A percentile compares a stretch with the other conserved stretches of the same genome.
Conservation (phyloP, 2,113 vertebrate species). For the Sitta europaea region DNA sequence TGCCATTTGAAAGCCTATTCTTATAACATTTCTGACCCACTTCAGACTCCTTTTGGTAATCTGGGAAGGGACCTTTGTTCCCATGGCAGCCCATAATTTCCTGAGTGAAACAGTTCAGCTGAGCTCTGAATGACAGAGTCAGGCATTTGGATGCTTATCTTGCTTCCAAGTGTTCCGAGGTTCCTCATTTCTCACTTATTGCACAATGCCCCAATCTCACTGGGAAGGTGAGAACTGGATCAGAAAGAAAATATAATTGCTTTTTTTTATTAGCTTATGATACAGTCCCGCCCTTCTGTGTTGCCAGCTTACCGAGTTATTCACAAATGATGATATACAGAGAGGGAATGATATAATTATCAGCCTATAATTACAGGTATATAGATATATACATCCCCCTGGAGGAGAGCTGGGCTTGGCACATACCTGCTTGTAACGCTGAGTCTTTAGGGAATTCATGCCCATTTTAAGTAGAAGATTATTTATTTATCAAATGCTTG, state of each 20-base stretch:
- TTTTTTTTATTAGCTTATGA: slow-evolving; percentile 79
- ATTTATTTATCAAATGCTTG: slow-evolving; percentile 64
- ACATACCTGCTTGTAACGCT: slow-evolving; percentile 50
- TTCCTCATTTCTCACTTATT: slow-evolving; percentile 63
- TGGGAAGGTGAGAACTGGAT: slow-evolving; percentile 76
- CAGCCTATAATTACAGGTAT: slow-evolving; percentile 78
- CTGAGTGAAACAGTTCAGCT: slow-evolving; percentile 21
- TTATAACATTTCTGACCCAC: slow-evolving; percentile 43
- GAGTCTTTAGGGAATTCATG: slow-evolving; percentile 62
- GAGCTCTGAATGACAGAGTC: slow-evolving; percentile 39
- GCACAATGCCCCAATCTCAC: slow-evolving; percentile 71
- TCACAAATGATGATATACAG: slow-evolving; percentile 75
- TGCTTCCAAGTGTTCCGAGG: slow-evolving; percentile 43
- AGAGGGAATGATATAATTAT: slow-evolving; percentile 81
- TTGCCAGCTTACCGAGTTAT: slow-evolving; percentile 74
- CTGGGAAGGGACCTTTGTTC: slow-evolving; percentile 62
- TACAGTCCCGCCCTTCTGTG: slow-evolving; percentile 69
- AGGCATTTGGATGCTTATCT: slow-evolving; percentile 47
- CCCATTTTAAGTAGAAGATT: slow-evolving; percentile 37
- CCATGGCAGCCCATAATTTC: slow-evolving; percentile 54
- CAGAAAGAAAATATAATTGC: slow-evolving; percentile 80
- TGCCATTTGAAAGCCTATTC: slow-evolving; percentile 37
- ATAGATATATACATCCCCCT: slow-evolving; percentile 72
- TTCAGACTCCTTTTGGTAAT: slow-evolving; percentile 49
- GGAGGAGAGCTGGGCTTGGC: slow-evolving; percentile 70